These are phyloP conservation scores for Mystacornis crossleyi DNA, from an alignment of 2,113 vertebrate species.

Conservation along the genomic window DNA sequence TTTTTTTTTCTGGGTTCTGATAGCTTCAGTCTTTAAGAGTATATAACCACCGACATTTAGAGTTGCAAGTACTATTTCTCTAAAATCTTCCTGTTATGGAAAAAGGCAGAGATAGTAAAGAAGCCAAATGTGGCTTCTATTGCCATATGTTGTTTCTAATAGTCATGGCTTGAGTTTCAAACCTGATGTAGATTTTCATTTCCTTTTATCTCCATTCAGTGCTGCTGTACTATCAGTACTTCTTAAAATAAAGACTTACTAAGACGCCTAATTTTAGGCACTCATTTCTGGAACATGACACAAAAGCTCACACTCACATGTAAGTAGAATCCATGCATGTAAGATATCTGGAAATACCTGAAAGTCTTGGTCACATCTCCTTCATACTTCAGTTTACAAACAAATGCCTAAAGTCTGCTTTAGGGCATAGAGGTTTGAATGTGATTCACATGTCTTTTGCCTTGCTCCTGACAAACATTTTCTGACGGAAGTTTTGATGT, in stretches of 20 bases:
- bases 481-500: background rate
- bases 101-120: background rate
- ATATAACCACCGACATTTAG: background rate
- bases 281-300: background rate
- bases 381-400: background rate
- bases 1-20: background rate
- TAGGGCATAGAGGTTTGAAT: background rate
- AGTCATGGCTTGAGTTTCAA: slow-evolving; percentile 23
- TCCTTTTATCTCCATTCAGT: background rate
- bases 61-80: background rate
- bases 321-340: background rate
- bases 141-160: slow-evolving; percentile 39
- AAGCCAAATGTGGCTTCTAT: background rate
- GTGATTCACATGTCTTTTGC: background rate
- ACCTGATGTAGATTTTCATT: background rate
- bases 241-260: background rate
- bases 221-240: background rate
- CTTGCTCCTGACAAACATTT: background rate
- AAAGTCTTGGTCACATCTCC: background rate
- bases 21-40: background rate
- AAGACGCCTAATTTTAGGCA: background rate
- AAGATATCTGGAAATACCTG: background rate
- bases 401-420: background rate
- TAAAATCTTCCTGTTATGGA: background rate
- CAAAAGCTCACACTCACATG: background rate